A percentile compares a stretch with the other conserved stretches of the same genome.
phyloP scores from a whole-genome alignment of 2,797 vertebrate genomes.

The Anabacerthia variegaticeps region DNA sequence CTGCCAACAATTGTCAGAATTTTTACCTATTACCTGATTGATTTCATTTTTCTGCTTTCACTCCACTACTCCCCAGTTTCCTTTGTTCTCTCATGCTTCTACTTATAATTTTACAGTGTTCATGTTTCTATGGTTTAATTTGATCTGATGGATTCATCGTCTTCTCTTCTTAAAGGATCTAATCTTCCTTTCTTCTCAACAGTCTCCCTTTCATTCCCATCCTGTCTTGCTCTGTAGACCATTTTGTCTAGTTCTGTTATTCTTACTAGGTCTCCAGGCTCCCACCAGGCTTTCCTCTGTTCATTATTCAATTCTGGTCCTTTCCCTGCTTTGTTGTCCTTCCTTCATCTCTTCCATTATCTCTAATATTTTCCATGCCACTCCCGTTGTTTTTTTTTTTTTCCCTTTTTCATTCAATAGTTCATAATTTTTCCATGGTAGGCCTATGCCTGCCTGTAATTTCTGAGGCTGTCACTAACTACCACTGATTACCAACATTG shows the following conservation, averaged over 20 bases:
- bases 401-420: neutral
- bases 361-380: neutral
- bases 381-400: fast-evolving
- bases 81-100: neutral
- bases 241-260: neutral
- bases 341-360: neutral
- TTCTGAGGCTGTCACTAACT: neutral
- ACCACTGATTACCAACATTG: neutral
- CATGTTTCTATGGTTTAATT: neutral
- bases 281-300: neutral
- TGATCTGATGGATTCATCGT: neutral
- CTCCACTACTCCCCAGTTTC: neutral
- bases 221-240: neutral
- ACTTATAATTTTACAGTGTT: neutral
- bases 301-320: neutral
- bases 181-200: neutral
- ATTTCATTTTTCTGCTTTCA: neutral
- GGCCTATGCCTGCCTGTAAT: neutral
- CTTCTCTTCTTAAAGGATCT: neutral
- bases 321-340: neutral
- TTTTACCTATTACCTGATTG: neutral
- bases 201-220: neutral
- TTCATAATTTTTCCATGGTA: neutral
- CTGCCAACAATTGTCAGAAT: neutral
- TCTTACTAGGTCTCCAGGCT: neutral